Percentiles rank a stretch among this genome's conserved stretches.
Conservation (phyloP, 2,797 vertebrate species). For the Catostomus latipinnis region DNA sequence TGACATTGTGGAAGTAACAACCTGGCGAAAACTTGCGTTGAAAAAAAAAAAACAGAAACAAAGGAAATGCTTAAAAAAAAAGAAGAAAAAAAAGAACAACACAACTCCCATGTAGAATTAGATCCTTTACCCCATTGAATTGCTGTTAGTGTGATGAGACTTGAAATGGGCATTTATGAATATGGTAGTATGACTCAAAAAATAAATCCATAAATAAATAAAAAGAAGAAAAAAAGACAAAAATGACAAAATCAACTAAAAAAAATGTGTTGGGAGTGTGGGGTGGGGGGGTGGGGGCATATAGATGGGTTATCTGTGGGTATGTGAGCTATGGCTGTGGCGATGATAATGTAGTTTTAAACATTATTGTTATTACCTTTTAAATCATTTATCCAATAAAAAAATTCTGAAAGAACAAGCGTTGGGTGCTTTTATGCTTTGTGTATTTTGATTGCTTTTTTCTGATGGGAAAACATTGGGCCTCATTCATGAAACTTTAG, state of each 20-base stretch:
- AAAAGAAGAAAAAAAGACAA: constrained; percentile 53
- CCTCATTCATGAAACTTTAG: too few relatives aligned
- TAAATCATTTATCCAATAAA: constrained; percentile 99
- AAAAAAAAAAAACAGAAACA: constrained; percentile 46
- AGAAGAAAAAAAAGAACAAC: constrained; percentile 23
- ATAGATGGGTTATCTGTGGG: constrained; percentile 89
- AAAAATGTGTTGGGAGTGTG: constrained; percentile 56
- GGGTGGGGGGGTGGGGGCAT: constrained; percentile 66
- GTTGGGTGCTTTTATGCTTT: constrained; percentile 48
- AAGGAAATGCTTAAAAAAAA: not conserved
- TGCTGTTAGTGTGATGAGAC: constrained; percentile 96
- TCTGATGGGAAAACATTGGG: not conserved
- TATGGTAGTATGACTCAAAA: constrained; percentile 84
- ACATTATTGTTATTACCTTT: constrained; percentile 99
- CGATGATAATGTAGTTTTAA: constrained; percentile 99
- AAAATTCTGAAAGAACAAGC: constrained; percentile 82
- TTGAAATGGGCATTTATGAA: constrained; percentile 93
- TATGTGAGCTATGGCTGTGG: constrained; percentile 98
- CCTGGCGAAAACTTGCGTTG: constrained; percentile 63
- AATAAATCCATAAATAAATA: constrained; percentile 26
- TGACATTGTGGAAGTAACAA: constrained; percentile 81
- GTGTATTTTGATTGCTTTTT: not conserved
- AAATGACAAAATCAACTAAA: constrained; percentile 61
- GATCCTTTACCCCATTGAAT: constrained; percentile 91
- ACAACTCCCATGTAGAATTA: constrained; percentile 85